Base-by-base conservation (phyloP, 37 sponge, comb jelly and placozoan species). In the Tethya wilhelma region DNA sequence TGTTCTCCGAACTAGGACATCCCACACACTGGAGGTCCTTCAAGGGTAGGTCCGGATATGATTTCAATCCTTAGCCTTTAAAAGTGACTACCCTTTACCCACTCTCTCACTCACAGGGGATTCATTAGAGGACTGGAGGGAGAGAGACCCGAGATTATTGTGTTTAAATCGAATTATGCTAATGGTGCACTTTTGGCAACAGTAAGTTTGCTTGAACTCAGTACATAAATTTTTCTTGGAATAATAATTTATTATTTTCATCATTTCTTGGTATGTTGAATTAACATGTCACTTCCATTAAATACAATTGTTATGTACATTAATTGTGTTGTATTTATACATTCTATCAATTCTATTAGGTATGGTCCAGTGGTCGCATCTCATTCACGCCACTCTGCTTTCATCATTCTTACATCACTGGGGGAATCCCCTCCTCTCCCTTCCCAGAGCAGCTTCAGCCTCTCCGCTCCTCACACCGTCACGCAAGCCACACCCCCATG, bases 331-430 rank as follows among this genome's bases (percentile, higher is more conserved):
- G 14, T 49, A 49, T 49, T 17, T 12, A n/a, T 44, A 22, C 17
- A 44, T 41, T 25, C 46, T n/a, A n/a, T n/a, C n/a, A n/a, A n/a
- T n/a, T n/a, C n/a, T 42, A 26, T 44, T 76, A 89, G 85, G 83
- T 45, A 28, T 88, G 89, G 89, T 41, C 67, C 2, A 82, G 78
- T 59, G 84, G 89, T 57, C 72, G 84, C 4, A 75, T 88, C n/a
- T 75, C 77, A 40, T 87, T 81, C 62, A 67, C 69, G 41, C 77
- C 82, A n/a, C 22, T 79, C 7, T 19, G 34, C 58, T 56, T 56
- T 14, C 58, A 53, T n/a, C n/a, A n/a, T n/a, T 7, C 14, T 14
- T 49, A 49, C 14, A 19, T 49, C 53, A 19, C 14, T 49, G 9
- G 53, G 53, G 14, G 14, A 19, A 49, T 49, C 53, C 14, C 53